Evolutionary conservation across 2,797 vertebrate genomes (phyloP).

Genomic region (Buphagus erythrorhynchus): DNA sequence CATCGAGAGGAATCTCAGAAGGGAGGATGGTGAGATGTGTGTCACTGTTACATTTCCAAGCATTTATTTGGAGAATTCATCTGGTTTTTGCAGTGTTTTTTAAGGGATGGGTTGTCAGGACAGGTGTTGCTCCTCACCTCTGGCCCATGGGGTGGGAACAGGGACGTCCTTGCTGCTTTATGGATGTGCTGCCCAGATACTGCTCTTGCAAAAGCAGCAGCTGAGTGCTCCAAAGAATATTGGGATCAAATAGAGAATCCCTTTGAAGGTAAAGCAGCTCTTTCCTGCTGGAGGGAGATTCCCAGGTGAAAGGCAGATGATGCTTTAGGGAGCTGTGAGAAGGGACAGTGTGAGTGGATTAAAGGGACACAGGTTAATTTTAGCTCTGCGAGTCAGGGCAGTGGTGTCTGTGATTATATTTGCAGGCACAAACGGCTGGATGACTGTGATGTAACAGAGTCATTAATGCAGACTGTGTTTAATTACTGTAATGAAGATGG

Average conservation of each 20-base stretch:
- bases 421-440: not conserved
- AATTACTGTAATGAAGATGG: not conserved
- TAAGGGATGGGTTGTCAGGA: not conserved
- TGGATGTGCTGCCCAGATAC: rapidly evolving
- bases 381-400: not conserved
- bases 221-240: not conserved
- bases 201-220: not conserved
- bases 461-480: not conserved
- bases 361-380: not conserved
- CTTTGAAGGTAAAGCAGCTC: not conserved
- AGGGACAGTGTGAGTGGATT: not conserved
- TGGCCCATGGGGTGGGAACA: rapidly evolving
- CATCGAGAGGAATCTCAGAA: slow-evolving; percentile 95
- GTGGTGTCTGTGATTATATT: not conserved
- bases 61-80: rapidly evolving
- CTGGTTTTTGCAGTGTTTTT: not conserved
- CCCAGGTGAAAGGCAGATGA: not conserved
- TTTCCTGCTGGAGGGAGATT: not conserved
- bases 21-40: slow-evolving; percentile 86
- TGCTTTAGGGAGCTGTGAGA: not conserved
- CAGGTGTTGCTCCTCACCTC: not conserved
- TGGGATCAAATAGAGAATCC: rapidly evolving
- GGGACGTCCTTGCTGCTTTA: not conserved
- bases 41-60: not conserved
- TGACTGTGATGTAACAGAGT: not conserved